Evolutionary conservation across 1,140 invertebrate genomes (phyloP), one percentile per base, ranked within the genome.

Genomic region (Megalopta genalis): DNA sequence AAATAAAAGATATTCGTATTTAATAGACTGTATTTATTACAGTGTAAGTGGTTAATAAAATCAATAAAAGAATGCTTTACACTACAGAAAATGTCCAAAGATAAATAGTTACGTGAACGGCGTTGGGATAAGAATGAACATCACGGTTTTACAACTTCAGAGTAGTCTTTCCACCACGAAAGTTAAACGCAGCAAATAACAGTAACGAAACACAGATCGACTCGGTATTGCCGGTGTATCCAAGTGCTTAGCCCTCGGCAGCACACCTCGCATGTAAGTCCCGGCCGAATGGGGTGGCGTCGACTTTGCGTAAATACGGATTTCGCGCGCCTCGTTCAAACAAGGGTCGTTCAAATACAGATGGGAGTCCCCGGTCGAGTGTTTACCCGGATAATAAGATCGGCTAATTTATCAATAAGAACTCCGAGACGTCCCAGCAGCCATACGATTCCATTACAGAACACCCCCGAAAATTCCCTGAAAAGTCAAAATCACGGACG

Each of bases 291-390:
- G 87, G 75, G 85, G 86, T 85, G 79, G 86, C 86, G 83, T 85
- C 83, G 77, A 84, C 88, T 92, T 92, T 92, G 84, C 89, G 92
- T 91, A 93, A 93, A 93, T 91, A 92, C 88, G 88, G 91, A 93
- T 93, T 93, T 93, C 87, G 88, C 90, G 89, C 91, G 89, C 83
- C 82, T 84, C 89, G 89, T 92, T 92, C 87, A 93, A 93, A 93
- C 90, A 93, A 88, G 86, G 83, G 77, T 81, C 86, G 91, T 87
- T 90, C 89, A 93, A 93, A 92, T 91, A 92, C 92, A 93, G 91
- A 93, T 93, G 92, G n/a, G 91, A 91, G 90, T 90, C 90, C 85
- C 78, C 76, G 73, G 81, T 69, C 81, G 81, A 88, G 82, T 90
- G 86, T 92, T 93, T 93, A 81, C 89, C 80, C 83, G 79, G 86